These are phyloP conservation scores for Pemphredon lugubris DNA, from an alignment of 2,888 invertebrate species.

Conservation along the genomic window DNA sequence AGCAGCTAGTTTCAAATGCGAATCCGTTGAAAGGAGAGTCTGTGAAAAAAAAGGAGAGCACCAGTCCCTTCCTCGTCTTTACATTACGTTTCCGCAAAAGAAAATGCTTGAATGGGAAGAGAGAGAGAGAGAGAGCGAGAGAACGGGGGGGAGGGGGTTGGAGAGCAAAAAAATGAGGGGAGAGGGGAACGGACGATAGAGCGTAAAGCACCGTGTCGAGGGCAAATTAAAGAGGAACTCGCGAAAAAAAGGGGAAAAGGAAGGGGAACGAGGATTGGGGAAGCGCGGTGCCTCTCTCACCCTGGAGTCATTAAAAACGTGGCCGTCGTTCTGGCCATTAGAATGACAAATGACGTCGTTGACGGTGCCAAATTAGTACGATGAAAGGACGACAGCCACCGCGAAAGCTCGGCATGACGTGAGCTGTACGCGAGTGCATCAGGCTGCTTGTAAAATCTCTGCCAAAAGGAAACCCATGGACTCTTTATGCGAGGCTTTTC, in stretches of 20 bases:
- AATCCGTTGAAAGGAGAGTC: constrained; percentile 35
- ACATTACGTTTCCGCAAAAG: constrained; percentile 48
- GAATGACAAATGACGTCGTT: constrained; percentile 79
- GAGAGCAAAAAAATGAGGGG: constrained; percentile 11
- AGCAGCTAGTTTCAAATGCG: constrained; percentile 38
- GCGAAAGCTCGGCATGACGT: constrained; percentile 42
- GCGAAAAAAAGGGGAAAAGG: constrained; percentile 56
- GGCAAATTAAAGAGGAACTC: constrained; percentile 71
- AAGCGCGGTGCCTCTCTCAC: constrained; percentile 32
- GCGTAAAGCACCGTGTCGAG: constrained; percentile 71
- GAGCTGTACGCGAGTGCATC: constrained; percentile 44
- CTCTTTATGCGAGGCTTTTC: constrained; percentile 8
- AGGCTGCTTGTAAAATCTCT: constrained; percentile 51
- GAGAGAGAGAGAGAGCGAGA: constrained; percentile 29
- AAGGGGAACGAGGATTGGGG: constrained; percentile 17
- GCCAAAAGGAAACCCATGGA: constrained; percentile 18
- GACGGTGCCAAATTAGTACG: constrained; percentile 79
- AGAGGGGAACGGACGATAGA: constrained; percentile 69
- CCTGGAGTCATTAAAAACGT: constrained; percentile 72
- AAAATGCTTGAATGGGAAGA: constrained; percentile 45
- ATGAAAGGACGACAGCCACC: constrained; percentile 69
- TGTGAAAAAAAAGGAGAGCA: constrained; percentile 14
- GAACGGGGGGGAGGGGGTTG: constrained; percentile 30
- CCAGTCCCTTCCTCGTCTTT: constrained; percentile 46
- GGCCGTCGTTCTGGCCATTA: constrained; percentile 75